A percentile compares a stretch with the other conserved stretches of the same genome.
Conservation (phyloP, 2,113 vertebrate species). For the Lepus europaeus region DNA sequence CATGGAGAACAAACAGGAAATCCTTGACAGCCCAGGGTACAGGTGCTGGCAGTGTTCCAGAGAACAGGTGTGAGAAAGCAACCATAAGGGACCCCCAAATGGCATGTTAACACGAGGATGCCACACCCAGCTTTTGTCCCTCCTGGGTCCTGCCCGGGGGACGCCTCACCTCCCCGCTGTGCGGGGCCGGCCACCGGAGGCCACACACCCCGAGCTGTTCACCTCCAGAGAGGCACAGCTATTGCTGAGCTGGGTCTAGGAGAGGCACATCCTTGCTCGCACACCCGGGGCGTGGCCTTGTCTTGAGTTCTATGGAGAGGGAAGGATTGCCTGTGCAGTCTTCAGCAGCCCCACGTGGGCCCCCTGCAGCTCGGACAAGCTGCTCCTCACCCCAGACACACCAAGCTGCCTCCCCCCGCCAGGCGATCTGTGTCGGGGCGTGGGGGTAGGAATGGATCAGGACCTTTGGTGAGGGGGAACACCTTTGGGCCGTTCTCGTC, state of each 20-base stretch:
- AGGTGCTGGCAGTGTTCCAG: not conserved
- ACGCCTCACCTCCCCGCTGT: not conserved
- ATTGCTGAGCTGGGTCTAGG: not conserved
- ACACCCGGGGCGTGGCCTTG: no score
- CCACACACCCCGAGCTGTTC: not conserved
- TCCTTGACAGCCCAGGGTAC: not conserved
- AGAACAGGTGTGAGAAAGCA: not conserved
- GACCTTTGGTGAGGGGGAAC: not conserved
- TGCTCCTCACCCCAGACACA: not conserved
- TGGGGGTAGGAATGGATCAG: not conserved
- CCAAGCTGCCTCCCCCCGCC: no score
- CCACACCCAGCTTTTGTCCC: rapidly evolving
- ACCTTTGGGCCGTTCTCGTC: not conserved
- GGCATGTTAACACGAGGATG: not conserved
- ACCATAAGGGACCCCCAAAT: rapidly evolving
- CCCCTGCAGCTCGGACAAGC: rapidly evolving
- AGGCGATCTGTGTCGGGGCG: not conserved
- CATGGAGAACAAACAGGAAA: not conserved
- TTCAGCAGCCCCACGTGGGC: not conserved
- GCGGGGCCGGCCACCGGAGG: not conserved
- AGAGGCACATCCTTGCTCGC: not conserved
- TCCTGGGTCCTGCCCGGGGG: not conserved
- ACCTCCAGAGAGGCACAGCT: not conserved
- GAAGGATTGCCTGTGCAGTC: no score
- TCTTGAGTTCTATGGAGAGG: not conserved